phyloP scores from a whole-genome alignment of 1,140 invertebrate genomes.

The Eupeodes corollae region DNA sequence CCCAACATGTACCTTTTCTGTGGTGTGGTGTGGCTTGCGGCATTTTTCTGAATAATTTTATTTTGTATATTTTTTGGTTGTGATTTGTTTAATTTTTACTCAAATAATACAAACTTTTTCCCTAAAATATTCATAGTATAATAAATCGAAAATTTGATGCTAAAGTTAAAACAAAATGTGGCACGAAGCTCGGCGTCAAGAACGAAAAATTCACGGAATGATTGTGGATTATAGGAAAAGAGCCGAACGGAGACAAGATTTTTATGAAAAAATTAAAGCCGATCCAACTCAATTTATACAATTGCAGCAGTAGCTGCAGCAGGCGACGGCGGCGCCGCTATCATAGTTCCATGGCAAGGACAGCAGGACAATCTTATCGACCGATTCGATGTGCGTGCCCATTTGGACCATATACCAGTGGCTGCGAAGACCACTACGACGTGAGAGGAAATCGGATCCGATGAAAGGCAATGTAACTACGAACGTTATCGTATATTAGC shows the following conservation, averaged over 20 bases:
- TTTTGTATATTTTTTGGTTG: too few relatives aligned
- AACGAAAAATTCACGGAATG: conserved; percentile 90
- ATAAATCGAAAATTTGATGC: too few relatives aligned
- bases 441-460: conserved; percentile 51
- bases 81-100: too few relatives aligned
- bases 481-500: conserved; percentile 93
- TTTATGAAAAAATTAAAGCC: conserved; percentile 97
- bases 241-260: conserved; percentile 89
- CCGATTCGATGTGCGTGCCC: conserved; percentile 94
- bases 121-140: too few relatives aligned
- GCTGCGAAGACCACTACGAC: conserved; percentile 45
- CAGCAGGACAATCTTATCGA: conserved; percentile 90
- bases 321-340: conserved; percentile 87
- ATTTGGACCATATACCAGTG: conserved; percentile 86
- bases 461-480: conserved; percentile 88
- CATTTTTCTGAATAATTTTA: too few relatives aligned
- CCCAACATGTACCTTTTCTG: too few relatives aligned
- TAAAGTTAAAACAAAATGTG: conserved; percentile 60
- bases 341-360: conserved; percentile 98
- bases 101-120: too few relatives aligned
- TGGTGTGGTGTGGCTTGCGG: too few relatives aligned
- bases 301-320: conserved; percentile 78
- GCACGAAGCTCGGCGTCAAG: conserved; percentile 97
- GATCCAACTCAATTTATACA: conserved; percentile 97
- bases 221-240: conserved; percentile 93